Evolutionary conservation across 2,797 vertebrate species (phyloP).

Genomic region (Florisuga fusca): DNA sequence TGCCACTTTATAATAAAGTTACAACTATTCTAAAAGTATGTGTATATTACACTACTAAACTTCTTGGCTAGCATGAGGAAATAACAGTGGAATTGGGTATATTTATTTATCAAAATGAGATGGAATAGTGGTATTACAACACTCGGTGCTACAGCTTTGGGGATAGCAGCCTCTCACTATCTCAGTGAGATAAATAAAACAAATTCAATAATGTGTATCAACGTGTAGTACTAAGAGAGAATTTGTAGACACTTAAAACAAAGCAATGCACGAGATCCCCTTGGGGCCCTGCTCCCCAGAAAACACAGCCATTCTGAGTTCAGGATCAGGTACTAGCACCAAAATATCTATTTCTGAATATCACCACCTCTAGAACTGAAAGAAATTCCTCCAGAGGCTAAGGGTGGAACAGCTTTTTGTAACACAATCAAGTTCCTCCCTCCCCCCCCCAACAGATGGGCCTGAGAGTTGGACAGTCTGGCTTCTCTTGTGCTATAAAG

Average conservation of each 20-base stretch:
- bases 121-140: neutral
- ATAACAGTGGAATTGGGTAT: neutral
- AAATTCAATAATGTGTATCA: neutral
- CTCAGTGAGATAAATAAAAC: neutral
- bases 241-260: neutral
- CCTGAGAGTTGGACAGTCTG: conserved; percentile 33
- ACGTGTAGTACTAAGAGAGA: neutral
- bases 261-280: neutral
- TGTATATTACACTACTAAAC: neutral
- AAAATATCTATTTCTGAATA: neutral
- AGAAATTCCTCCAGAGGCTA: neutral
- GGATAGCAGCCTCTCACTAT: neutral
- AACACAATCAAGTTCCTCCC: neutral
- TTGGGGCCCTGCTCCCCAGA: neutral
- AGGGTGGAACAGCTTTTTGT: conserved; percentile 21
- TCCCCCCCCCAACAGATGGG: conserved; percentile 47
- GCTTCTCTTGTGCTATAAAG: conserved; percentile 46
- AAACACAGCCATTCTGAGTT: neutral
- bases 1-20: neutral
- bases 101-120: neutral
- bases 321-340: neutral
- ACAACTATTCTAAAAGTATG: neutral
- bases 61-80: neutral
- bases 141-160: neutral
- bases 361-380: neutral